Base-by-base conservation (phyloP, 92 coral and sea anemone species). In the Heteractis magnifica region DNA sequence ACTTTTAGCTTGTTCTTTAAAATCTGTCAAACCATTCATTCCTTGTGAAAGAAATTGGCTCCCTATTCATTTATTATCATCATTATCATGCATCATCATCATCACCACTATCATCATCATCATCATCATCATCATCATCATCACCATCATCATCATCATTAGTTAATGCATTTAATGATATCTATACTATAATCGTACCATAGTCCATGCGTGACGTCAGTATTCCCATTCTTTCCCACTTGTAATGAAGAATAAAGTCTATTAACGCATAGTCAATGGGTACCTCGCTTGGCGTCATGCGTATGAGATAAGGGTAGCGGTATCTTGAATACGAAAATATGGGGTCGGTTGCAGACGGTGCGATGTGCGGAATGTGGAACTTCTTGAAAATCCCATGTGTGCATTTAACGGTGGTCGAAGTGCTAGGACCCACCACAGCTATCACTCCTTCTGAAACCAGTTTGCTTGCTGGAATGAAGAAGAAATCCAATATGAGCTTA, bases 211-310 rank as follows among this genome's bases (percentile, higher is more conserved):
- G 51, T 11, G 97, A 91, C 9, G 94, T 91, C 81, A 93, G 79
- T 26, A 93, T 91, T 0, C 94, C 97, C 87, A 93, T 79, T 55
- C 94, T 79, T 12, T 79, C 68, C 97, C 97, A 93, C 26, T 91
- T 91, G 78, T 81, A 87, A 9, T 77, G 79, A 14, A 34, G 6
- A 58, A 91, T 73, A 75, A 91, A 53, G 6, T 77, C 76, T 6
- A n/a, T 76, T 62, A 91, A 15, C 10, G 85, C 91, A 52, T 23
- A 10, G 48, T 74, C 87, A 82, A 84, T 85, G 3, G 14, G 12
- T 0, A 71, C 23, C 65, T 92, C 93, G 64, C 79, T 49, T 10
- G 91, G 77, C 5, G 82, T 70, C 97, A 93, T 91, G 48, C 97
- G 94, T 52, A 93, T 65, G 10, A 93, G 79, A 65, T 73, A 91